Percentiles rank a stretch among this genome's conserved stretches.
phyloP scores from a whole-genome alignment of 2,888 invertebrate genomes.

The Lepetodrilus schrolli region DNA sequence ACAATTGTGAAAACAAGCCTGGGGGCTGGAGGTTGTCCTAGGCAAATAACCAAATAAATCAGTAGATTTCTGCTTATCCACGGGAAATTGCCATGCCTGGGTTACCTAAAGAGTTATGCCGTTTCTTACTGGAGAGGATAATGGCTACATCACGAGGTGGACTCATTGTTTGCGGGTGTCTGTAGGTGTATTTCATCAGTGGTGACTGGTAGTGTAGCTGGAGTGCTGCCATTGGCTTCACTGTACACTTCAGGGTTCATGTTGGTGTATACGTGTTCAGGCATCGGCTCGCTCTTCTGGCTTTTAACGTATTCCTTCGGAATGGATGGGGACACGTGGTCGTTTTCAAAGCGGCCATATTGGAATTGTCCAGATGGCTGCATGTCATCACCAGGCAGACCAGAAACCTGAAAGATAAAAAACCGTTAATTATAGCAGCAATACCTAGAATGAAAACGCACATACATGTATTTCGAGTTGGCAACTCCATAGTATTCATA shows the following conservation, averaged over 20 bases:
- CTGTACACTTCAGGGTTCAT: neutral
- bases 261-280: conserved; percentile 1
- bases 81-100: no score
- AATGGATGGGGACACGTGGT: neutral
- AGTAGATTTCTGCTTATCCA: no score
- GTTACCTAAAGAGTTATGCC: no score
- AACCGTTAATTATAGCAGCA: no score
- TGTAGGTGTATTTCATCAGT: conserved; percentile 15
- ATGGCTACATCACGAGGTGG: neutral
- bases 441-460: no score
- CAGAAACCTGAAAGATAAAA: neutral
- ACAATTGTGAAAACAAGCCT: no score
- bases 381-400: conserved; percentile 1
- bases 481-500: neutral
- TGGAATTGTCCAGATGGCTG: neutral
- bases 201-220: neutral
- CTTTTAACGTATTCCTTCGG: no score
- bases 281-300: neutral
- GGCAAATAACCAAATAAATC: no score
- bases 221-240: neutral
- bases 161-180: neutral
- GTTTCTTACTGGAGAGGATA: no score
- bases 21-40: no score
- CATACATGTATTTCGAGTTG: neutral
- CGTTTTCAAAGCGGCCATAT: neutral